A percentile compares a stretch with the other conserved stretches of the same genome.
These are phyloP conservation scores for Steinernema feltiae DNA, from an alignment of 1,140 invertebrate genomes.

Conservation along the genomic window DNA sequence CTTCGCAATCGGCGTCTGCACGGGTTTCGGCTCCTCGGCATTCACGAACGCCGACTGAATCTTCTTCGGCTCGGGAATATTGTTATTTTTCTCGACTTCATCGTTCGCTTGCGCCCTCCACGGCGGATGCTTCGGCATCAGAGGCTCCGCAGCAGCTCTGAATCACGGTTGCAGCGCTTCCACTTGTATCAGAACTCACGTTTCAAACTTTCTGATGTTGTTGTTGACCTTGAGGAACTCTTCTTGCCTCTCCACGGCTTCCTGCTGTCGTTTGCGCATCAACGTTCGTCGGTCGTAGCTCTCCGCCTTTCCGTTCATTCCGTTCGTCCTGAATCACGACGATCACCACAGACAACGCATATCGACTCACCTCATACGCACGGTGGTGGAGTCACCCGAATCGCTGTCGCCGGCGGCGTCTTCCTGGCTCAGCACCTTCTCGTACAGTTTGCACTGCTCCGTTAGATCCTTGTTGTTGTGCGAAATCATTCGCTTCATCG, in stretches of 20 bases:
- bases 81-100: conserved; percentile 66
- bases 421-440: conserved; percentile 52
- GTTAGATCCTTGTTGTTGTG: conserved; percentile 48
- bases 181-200: background rate
- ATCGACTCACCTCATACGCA: conserved; percentile 32
- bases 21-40: conserved; percentile 18
- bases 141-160: background rate
- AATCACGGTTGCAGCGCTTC: conserved; percentile 20
- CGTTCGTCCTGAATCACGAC: conserved; percentile 11
- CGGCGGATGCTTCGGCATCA: background rate
- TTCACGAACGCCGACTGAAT: conserved; percentile 12
- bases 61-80: conserved; percentile 23
- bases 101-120: conserved; percentile 51
- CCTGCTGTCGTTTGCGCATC: conserved; percentile 47
- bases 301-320: background rate
- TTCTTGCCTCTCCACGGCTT: conserved; percentile 32
- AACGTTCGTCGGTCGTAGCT: conserved; percentile 39
- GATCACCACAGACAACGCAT: background rate
- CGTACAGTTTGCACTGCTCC: conserved; percentile 53
- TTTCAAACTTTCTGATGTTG: conserved; percentile 35
- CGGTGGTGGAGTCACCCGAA: conserved; percentile 11
- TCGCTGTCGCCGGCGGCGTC: conserved; percentile 54
- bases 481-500: conserved; percentile 45
- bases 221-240: conserved; percentile 32
- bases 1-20: conserved; percentile 7